Evolutionary conservation across 1,140 invertebrate species (phyloP).

Genomic region (Microplitis demolitor): DNA sequence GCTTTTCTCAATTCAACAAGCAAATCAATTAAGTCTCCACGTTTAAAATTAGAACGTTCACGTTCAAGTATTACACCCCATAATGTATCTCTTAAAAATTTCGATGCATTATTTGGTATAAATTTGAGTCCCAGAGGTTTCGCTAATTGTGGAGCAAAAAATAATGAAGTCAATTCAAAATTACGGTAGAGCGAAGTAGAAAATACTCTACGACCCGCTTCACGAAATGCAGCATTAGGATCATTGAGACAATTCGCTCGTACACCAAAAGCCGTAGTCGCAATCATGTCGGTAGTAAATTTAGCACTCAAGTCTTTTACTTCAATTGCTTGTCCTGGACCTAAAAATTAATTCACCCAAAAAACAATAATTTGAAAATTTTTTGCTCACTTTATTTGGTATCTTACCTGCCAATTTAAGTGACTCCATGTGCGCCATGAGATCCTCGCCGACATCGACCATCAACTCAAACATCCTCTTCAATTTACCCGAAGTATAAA

Average conservation of each 20-base stretch:
- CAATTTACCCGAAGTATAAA: constrained; percentile 55
- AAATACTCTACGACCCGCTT: constrained; percentile 43
- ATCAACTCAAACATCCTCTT: constrained; percentile 58
- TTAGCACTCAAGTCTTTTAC: constrained; percentile 57
- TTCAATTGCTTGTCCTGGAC: constrained; percentile 41
- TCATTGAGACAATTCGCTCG: constrained; percentile 63
- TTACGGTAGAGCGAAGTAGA: constrained; percentile 31
- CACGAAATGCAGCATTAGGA: constrained; percentile 48
- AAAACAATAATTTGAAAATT: neutral
- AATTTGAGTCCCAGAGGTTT: constrained; percentile 36
- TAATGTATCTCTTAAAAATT: constrained; percentile 50
- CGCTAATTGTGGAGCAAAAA: constrained; percentile 48
- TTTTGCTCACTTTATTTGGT: constrained; percentile 24
- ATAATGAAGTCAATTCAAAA: constrained; percentile 46
- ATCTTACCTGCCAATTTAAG: constrained; percentile 48
- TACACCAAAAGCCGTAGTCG: constrained; percentile 65
- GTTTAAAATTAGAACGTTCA: constrained; percentile 36
- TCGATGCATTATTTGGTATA: constrained; percentile 34
- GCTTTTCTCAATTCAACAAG: constrained; percentile 50
- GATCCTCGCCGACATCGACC: constrained; percentile 46
- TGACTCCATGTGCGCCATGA: constrained; percentile 45
- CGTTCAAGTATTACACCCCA: constrained; percentile 49
- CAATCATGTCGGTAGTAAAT: constrained; percentile 69
- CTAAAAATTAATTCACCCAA: neutral
- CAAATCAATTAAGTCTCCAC: constrained; percentile 59